Base-by-base conservation (phyloP, 2,113 vertebrate genomes). In the Prolemur simus region DNA sequence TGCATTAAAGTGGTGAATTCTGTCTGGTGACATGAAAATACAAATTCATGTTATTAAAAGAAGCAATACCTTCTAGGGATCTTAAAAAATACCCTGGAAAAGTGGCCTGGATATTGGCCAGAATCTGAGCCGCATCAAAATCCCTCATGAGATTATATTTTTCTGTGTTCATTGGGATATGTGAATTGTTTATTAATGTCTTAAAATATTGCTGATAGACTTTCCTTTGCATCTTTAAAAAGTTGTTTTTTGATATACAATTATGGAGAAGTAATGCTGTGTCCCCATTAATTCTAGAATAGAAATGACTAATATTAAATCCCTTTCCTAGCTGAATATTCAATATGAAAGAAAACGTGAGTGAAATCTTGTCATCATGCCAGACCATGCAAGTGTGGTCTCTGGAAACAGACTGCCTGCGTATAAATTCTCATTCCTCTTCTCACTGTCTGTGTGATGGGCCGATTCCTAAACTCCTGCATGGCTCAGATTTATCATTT, bases 281-380 rank as follows among this genome's bases (percentile, higher is more conserved):
- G 20, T 71, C 17, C 80, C 58, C 68, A 73, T 83, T 87, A 85
- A 74, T 25, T 87, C 52, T 87, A 37, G 77, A 81, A 17, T 6
- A 86, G 23, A 86, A 81, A 87, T 96, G 17, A 63, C 27, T 88
- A 20, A 34, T 96, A 56, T 23, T 94, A 32, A 87, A 73, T 60
- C 12, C 63, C 6, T 8, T 80, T 89, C n/a, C 39, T 3, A 56
- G 3, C 68, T 69, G n/a, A 77, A 88, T 27, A 6, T 91, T 82
- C 13, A 56, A 3, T 69, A 45, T 78, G 45, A 87, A 71, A 68
- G 85, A 87, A 66, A 81, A 87, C n/a, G 39, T 66, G 4, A 58
- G 7, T 76, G 32, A 49, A 76, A 71, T 54, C 34, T 39, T 42
- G 34, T 15, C 8, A 23, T 37, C 25, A 54, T 91, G 8, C 15